phyloP scores from a whole-genome alignment of 2,113 vertebrate species.

The Petrocephalus zakoni region DNA sequence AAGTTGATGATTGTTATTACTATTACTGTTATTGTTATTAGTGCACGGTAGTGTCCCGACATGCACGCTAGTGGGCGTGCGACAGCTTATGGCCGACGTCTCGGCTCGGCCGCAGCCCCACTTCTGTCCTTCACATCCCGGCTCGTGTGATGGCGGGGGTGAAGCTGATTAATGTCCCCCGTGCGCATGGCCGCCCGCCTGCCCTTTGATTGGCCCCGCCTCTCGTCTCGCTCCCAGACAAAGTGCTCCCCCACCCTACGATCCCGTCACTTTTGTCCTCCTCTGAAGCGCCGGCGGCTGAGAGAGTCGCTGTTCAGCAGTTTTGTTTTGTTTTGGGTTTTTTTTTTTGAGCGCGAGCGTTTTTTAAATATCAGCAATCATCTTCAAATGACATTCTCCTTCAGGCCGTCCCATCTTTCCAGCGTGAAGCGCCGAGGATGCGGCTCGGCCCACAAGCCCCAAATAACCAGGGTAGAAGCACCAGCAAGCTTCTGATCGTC shows the following conservation, averaged over 20 bases:
- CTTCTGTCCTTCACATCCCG: neutral
- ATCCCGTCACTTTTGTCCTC: constrained; percentile 11
- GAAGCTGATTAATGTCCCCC: neutral
- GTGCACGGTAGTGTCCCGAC: neutral
- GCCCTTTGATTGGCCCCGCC: neutral
- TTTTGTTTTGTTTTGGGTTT: neutral
- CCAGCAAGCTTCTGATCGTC: neutral
- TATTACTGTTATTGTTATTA: neutral
- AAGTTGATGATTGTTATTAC: neutral
- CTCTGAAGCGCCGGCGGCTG: neutral
- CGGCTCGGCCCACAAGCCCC: neutral
- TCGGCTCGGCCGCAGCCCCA: too few species aligned
- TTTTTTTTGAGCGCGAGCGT: neutral
- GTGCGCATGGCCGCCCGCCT: neutral
- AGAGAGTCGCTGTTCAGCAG: neutral
- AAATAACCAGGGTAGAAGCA: neutral
- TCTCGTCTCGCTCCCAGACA: neutral
- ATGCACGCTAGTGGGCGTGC: neutral
- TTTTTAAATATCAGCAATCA: neutral
- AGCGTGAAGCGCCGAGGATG: neutral
- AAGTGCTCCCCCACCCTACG: neutral
- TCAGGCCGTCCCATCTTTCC: neutral
- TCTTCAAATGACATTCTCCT: neutral
- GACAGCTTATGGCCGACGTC: neutral
- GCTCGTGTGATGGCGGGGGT: neutral